Evolutionary conservation across 2,797 vertebrate genomes (phyloP), one percentile per base, ranked within the genome.

Genomic region (Melanotaenia boesemani): DNA sequence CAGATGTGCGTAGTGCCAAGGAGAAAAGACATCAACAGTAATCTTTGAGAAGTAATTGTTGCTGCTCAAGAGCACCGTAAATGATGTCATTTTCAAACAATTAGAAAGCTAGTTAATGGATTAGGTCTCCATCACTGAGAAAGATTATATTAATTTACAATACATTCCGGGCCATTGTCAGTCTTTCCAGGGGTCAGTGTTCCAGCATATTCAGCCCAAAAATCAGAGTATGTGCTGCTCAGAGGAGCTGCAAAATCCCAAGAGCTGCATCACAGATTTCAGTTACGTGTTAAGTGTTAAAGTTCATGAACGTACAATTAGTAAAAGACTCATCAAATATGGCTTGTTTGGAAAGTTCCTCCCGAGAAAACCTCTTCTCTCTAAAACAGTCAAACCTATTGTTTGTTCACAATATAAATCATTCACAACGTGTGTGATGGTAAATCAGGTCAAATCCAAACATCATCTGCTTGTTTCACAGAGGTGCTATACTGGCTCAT

Each of bases 371-470:
- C 16, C 44, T 18, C 15, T 18, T 46, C 44, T 41, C 39, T 20
- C 16, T 18, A 18, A 20, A 20, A 18, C 44, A 46, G 16, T 20
- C 44, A 41, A 41, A 44, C 41, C 16, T 61, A 5, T 13, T 77
- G 36, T 28, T 18, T 30, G 16, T 18, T 41, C 5, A 34, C 52
- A 54, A 20, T 56, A 22, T 63, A 26, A 63, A 67, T 55, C 6
- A 5, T 15, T 1, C 24, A 13, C 13, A 26, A 50, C 56, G 46
- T 70, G 3, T 34, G 15, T 24, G 50, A 34, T 34, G n/a, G 36
- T 36, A 52, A 61, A 63, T 60, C 6, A 63, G n/a, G 41, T 68
- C 62, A 58, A 67, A 30, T 20, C 34, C 36, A 65, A 5, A 73
- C 34, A 73, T 56, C 5, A 32, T 37, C 18, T 9, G 11, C 30